Evolutionary conservation across 2,113 vertebrate genomes (phyloP).

Genomic region (Pituophis catenifer): DNA sequence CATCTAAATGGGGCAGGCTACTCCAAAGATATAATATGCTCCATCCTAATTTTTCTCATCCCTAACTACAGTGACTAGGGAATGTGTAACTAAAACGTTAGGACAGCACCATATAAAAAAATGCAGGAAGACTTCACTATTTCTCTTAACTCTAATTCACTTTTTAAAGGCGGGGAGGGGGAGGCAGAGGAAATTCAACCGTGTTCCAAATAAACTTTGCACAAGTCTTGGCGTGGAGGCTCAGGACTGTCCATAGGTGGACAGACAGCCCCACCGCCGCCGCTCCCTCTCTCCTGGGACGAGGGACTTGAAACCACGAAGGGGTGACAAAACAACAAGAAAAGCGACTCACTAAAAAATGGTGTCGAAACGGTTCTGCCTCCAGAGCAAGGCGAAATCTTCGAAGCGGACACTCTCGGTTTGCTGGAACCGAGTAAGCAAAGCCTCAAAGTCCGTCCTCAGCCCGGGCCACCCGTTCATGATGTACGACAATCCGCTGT

Average conservation of each 20-base stretch:
- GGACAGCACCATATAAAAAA: not conserved
- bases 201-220: not conserved
- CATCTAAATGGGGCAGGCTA: not conserved
- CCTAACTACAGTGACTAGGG: not conserved
- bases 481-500: too few relatives aligned
- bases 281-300: not conserved
- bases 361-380: conserved; percentile 79
- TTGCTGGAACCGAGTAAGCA: conserved; percentile 81
- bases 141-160: too few relatives aligned
- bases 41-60: not conserved
- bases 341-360: conserved; percentile 80
- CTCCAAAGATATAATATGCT: not conserved
- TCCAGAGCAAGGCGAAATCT: conserved; percentile 82
- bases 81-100: not conserved
- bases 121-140: not conserved
- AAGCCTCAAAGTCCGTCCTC: conserved; percentile 77
- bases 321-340: not conserved
- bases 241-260: not conserved
- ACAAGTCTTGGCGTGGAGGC: not conserved
- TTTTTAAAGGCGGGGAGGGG: too few relatives aligned
- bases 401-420: conserved; percentile 85
- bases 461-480: conserved; percentile 61
- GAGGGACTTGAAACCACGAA: not conserved
- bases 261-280: not conserved
- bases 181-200: not conserved